Evolutionary conservation across 2,797 vertebrate genomes (phyloP).

Genomic region (Graptemys geographica): DNA sequence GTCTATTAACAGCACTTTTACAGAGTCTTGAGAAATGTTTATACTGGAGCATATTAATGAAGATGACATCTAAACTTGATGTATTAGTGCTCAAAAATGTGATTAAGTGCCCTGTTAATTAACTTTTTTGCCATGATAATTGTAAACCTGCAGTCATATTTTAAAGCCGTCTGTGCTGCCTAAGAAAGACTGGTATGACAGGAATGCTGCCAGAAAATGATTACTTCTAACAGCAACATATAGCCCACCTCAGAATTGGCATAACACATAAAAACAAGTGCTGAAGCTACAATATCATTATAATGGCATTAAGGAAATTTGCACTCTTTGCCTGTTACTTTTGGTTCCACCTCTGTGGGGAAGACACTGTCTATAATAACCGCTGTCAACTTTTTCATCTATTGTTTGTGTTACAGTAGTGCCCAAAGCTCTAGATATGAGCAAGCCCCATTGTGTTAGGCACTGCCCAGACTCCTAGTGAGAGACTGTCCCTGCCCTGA

Average conservation of each 20-base stretch:
- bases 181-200: conserved; percentile 23
- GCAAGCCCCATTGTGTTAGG: not conserved
- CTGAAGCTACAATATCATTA: not conserved
- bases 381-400: not conserved
- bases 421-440: not conserved
- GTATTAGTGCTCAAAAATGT: conserved; percentile 46
- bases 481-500: not conserved
- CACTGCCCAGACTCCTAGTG: not conserved
- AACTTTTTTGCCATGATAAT: conserved; percentile 65
- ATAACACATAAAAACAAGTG: not conserved
- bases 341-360: not conserved
- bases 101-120: conserved; percentile 70
- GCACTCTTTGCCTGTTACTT: not conserved
- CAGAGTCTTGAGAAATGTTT: conserved; percentile 66
- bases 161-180: conserved; percentile 43
- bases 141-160: conserved; percentile 19
- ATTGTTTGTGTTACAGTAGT: not conserved
- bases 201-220: not conserved
- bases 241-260: not conserved
- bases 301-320: not conserved
- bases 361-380: not conserved
- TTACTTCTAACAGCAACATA: conserved; percentile 27
- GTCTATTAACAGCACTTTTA: conserved; percentile 59
- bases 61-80: conserved; percentile 62
- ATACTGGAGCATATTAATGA: conserved; percentile 73